Conservation (phyloP, 2,888 invertebrate genomes). For the Epicampocera succincta region DNA sequence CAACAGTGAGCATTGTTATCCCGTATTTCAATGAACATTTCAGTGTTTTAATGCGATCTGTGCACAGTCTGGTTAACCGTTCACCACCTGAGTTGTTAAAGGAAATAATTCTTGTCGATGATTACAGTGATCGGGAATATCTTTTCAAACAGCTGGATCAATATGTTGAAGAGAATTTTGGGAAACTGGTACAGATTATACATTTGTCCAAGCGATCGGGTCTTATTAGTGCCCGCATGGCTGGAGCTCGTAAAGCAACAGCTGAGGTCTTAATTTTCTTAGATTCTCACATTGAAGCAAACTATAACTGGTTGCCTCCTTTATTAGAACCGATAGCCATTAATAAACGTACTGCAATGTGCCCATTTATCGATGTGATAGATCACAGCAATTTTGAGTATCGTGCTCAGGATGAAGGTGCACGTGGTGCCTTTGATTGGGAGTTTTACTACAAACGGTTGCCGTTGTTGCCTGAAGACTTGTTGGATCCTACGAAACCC, state of each 20-base stretch:
- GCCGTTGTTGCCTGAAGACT: constrained; percentile 84
- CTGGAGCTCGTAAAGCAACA: constrained; percentile 90
- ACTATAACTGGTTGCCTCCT: constrained; percentile 96
- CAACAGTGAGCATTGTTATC: constrained; percentile 92
- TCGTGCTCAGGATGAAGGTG: constrained; percentile 96
- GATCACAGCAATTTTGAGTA: constrained; percentile 95
- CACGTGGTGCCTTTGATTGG: constrained; percentile 98
- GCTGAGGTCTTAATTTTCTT: constrained; percentile 93
- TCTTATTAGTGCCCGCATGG: constrained; percentile 92
- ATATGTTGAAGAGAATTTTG: constrained; percentile 87
- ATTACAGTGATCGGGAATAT: constrained; percentile 90
- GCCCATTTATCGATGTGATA: constrained; percentile 98
- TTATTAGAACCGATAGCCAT: constrained; percentile 94
- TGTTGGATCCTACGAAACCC: constrained; percentile 78
- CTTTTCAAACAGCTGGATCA: constrained; percentile 88
- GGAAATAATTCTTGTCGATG: constrained; percentile 95
- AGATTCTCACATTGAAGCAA: constrained; percentile 95
- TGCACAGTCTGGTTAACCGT: constrained; percentile 90
- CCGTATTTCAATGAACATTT: constrained; percentile 98
- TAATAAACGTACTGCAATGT: constrained; percentile 93
- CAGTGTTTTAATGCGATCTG: constrained; percentile 91
- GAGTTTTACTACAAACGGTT: constrained; percentile 97
- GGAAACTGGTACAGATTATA: constrained; percentile 88
- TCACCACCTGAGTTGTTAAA: constrained; percentile 92
- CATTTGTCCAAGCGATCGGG: constrained; percentile 89